phyloP scores from a whole-genome alignment of 2,113 vertebrate genomes.

The Catharus bicknelli region DNA sequence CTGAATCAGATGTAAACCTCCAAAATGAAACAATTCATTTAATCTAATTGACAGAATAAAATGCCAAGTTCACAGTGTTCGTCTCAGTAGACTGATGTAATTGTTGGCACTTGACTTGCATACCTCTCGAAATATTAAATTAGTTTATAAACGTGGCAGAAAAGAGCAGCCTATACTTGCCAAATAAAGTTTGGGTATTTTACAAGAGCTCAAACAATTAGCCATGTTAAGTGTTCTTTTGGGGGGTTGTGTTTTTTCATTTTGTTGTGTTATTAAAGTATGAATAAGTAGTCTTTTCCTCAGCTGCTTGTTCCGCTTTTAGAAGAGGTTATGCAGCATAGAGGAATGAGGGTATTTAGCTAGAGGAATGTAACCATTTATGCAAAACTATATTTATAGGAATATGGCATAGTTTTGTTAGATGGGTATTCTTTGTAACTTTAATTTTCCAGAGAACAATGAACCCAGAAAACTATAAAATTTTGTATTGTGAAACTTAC shows the following conservation, averaged over 20 bases:
- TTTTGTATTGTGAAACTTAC: not conserved
- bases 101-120: slow-evolving; percentile 59
- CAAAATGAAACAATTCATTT: slow-evolving; percentile 38
- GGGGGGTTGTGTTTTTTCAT: not conserved
- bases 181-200: slow-evolving; percentile 51
- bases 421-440: not conserved
- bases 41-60: slow-evolving; percentile 5
- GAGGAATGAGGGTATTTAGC: not conserved
- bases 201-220: slow-evolving; percentile 32
- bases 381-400: not conserved
- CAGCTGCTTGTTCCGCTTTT: not conserved
- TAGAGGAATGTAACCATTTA: not conserved
- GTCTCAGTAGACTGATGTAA: slow-evolving; percentile 53
- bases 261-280: not conserved
- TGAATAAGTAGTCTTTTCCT: not conserved
- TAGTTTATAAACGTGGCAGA: slow-evolving; percentile 67
- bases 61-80: slow-evolving; percentile 53
- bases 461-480: not conserved
- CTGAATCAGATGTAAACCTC: slow-evolving; percentile 51
- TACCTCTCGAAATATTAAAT: slow-evolving; percentile 64
- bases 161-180: slow-evolving; percentile 32
- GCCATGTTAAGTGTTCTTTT: slow-evolving; percentile 1
- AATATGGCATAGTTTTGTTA: not conserved
- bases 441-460: not conserved
- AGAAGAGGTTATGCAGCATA: not conserved